phyloP scores from a whole-genome alignment of 2,797 vertebrate genomes.

The Mus minutoides region DNA sequence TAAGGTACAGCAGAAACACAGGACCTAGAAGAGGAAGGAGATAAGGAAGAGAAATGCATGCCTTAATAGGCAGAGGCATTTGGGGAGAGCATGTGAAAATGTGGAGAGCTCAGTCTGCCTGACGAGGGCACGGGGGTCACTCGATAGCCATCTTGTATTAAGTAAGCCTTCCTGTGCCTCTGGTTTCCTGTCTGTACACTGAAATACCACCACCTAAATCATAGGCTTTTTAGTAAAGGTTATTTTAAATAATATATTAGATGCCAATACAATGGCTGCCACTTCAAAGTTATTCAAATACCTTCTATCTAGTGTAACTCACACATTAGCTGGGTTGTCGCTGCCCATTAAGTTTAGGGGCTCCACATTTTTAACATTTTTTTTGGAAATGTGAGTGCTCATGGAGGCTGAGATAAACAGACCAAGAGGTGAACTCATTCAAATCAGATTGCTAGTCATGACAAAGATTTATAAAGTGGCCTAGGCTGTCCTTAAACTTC shows the following conservation, averaged over 20 bases:
- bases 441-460: background rate
- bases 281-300: slow-evolving; percentile 45
- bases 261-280: background rate
- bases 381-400: background rate
- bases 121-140: background rate
- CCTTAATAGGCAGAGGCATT: background rate
- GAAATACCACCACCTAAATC: slow-evolving; percentile 41
- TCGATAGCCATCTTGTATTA: background rate
- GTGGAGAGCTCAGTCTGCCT: background rate
- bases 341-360: background rate
- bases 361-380: background rate
- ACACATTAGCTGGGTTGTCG: background rate
- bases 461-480: background rate
- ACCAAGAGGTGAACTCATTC: background rate
- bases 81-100: background rate
- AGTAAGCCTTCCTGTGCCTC: slow-evolving; percentile 7
- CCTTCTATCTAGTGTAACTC: background rate
- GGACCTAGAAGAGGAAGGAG: background rate
- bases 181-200: background rate
- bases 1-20: background rate
- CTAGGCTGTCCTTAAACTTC: background rate
- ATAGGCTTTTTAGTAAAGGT: slow-evolving; percentile 26
- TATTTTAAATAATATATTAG: slow-evolving; percentile 58
- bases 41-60: background rate
- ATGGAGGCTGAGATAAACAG: background rate